A percentile compares a stretch with the other conserved stretches of the same genome.
Evolutionary conservation across 2,113 vertebrate species (phyloP).

Genomic region (Phalacrocorax carbo): DNA sequence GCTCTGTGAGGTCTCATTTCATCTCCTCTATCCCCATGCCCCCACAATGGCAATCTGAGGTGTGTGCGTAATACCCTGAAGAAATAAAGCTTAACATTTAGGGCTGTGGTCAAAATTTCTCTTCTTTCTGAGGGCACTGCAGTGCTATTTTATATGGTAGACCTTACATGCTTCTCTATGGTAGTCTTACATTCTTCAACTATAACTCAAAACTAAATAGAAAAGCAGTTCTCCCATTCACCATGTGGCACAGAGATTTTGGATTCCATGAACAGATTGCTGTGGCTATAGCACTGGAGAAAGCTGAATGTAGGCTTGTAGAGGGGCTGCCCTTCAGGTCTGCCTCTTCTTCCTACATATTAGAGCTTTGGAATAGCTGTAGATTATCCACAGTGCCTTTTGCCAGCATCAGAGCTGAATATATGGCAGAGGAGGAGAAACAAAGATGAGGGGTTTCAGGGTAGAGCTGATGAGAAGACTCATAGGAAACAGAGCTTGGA

Average conservation of each 20-base stretch:
- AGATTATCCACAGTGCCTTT: not conserved
- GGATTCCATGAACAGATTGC: not conserved
- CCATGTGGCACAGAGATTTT: not conserved
- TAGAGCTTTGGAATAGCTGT: not conserved
- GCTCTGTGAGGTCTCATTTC: not conserved
- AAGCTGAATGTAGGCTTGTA: not conserved
- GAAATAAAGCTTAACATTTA: not conserved
- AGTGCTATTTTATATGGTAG: not conserved
- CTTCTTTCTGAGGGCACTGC: not conserved
- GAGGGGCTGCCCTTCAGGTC: not conserved
- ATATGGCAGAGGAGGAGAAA: not conserved
- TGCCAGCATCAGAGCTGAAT: not conserved
- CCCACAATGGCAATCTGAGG: not conserved
- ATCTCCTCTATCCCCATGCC: not conserved
- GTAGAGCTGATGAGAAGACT: not conserved
- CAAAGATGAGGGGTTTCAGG: not conserved
- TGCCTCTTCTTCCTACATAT: not conserved
- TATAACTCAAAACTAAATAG: not conserved
- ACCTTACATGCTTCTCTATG: not conserved
- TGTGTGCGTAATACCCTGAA: not conserved
- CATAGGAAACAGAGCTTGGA: not conserved
- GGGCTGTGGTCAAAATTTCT: not conserved
- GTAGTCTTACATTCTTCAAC: not conserved
- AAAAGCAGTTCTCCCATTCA: not conserved
- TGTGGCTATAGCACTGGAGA: not conserved